Percentiles rank a stretch among this genome's conserved stretches.
Conservation (phyloP, 2,797 vertebrate genomes). For the Lepilemur septentrionalis region DNA sequence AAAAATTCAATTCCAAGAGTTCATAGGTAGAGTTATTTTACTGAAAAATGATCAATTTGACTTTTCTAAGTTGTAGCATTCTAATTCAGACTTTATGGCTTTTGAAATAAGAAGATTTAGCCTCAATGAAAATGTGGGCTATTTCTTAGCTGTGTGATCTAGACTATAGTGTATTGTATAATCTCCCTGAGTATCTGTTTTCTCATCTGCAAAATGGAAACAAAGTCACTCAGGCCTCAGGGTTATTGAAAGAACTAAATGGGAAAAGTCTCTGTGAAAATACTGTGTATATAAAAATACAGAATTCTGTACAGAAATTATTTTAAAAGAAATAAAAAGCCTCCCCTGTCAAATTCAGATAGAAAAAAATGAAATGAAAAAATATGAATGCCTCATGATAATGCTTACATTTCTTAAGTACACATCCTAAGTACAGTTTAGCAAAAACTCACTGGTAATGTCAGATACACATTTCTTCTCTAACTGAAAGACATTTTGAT, state of each 20-base stretch:
- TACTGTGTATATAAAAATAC: neutral
- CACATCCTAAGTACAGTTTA: conserved; percentile 1
- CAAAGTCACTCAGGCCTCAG: neutral
- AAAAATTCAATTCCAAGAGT: conserved; percentile 15
- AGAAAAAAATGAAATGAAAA: conserved; percentile 27
- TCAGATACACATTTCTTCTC: conserved; percentile 28
- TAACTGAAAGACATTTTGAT: conserved; percentile 15
- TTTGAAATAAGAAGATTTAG: neutral
- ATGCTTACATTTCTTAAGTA: neutral
- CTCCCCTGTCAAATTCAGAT: neutral
- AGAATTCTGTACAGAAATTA: neutral
- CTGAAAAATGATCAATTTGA: conserved; percentile 6
- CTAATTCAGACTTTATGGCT: neutral
- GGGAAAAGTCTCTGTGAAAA: neutral
- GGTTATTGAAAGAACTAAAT: neutral
- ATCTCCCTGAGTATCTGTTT: neutral
- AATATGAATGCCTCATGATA: neutral
- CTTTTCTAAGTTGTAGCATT: neutral
- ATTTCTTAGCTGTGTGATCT: neutral
- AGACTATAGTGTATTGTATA: neutral
- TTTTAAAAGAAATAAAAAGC: neutral
- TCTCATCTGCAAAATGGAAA: conserved; percentile 51
- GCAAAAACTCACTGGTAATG: neutral
- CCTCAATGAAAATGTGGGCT: neutral
- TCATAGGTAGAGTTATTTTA: neutral